Base-by-base conservation (phyloP, 2,888 invertebrate genomes). In the Punctoribates punctum region DNA sequence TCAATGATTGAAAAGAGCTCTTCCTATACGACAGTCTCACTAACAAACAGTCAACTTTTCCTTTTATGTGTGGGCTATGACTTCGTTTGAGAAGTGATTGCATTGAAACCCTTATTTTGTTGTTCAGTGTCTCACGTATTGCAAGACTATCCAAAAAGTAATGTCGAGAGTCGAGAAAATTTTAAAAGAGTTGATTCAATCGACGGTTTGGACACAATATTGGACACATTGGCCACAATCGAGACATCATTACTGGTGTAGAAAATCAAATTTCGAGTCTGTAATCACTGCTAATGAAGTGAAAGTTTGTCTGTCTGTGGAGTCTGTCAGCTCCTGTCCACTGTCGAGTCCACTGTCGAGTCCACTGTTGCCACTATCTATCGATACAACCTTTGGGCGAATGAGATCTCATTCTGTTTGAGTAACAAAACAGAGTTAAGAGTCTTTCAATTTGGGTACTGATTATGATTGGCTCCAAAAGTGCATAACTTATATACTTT, bases 261-360 rank as follows among this genome's bases (percentile, higher is more conserved):
- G 25, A 72, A 72, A 72, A 72, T 72, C 72, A 72, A 72, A 72
- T 72, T 72, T 72, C 48, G 48, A 34, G 48, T 42, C 38, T n/a
- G 65, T 67, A 38, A 67, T 72, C 72, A 48, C 42, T 46, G 42
- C 15, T 72, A 72, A 72, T 72, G 72, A 72, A 72, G 42, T 42
- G 67, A 72, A 42, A 48, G 46, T 72, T 48, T 25, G 46, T 72
- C 38, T 42, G 38, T 20, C 38, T 72, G 1, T 48, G 62, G 9
- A 9, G 54, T n/a, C 62, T 29, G 13, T 67, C n/a, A 25, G 20
- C 38, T 4, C 11, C n/a, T 67, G 38, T 67, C 8, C 8, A 20
- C 13, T 67, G 20, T 15, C 72, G 4, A 67, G 38, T 67, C n/a
- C 8, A 20, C 13, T 67, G 20, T 15, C 72, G 4, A 62, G 17